Evolutionary conservation across 2,888 invertebrate genomes (phyloP).

Genomic region (Endomychus coccineus): DNA sequence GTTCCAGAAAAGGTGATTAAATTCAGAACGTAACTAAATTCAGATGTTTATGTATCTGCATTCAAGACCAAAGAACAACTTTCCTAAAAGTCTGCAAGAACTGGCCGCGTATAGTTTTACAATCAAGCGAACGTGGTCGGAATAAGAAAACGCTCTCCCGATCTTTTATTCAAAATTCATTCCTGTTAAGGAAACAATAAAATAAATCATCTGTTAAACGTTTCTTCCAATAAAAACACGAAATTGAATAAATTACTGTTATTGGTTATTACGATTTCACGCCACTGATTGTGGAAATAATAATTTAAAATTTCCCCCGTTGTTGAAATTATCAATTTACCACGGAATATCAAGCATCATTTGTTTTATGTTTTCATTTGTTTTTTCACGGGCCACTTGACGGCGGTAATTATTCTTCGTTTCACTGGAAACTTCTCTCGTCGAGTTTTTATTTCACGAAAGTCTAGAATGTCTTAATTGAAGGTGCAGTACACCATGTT

Average conservation of each 20-base stretch:
- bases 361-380: constrained; percentile 44
- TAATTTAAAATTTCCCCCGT: constrained; percentile 33
- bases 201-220: constrained; percentile 38
- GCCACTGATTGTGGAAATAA: constrained; percentile 37
- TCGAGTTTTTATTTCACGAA: constrained; percentile 29
- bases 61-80: constrained; percentile 25
- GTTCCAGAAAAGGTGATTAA: too few species aligned
- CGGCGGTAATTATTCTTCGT: constrained; percentile 41
- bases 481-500: constrained; percentile 41
- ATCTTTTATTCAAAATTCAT: constrained; percentile 30
- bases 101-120: constrained; percentile 29
- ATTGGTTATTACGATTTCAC: constrained; percentile 39
- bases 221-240: constrained; percentile 34
- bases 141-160: constrained; percentile 20
- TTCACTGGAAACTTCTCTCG: constrained; percentile 25
- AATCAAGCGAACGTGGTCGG: constrained; percentile 28
- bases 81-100: constrained; percentile 29
- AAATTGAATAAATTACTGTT: constrained; percentile 39
- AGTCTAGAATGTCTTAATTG: constrained; percentile 36
- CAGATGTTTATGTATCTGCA: constrained; percentile 27
- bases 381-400: constrained; percentile 42
- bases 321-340: constrained; percentile 35
- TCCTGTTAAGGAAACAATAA: constrained; percentile 28
- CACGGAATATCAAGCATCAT: constrained; percentile 37
- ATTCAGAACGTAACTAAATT: too few species aligned